These are phyloP conservation scores for Seira sanloemensis DNA, from an alignment of 2,888 invertebrate species.

Conservation along the genomic window DNA sequence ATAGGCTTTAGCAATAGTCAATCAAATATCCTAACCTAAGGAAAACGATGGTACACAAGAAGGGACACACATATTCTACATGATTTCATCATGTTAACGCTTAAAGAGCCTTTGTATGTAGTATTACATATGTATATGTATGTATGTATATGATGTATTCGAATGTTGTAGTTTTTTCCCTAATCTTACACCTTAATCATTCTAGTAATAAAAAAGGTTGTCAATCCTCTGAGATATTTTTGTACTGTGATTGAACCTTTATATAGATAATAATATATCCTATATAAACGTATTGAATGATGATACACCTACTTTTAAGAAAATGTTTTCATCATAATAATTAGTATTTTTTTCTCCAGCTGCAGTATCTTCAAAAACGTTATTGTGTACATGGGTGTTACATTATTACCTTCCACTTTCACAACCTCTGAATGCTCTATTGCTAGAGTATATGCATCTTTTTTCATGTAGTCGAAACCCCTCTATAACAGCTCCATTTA, in stretches of 20 bases:
- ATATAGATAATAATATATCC: conserved; percentile 34
- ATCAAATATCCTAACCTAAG: too few species aligned
- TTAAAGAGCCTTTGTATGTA: not conserved
- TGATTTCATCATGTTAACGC: not conserved
- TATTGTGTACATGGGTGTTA: too few species aligned
- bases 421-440: conserved; percentile 10
- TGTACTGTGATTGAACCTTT: conserved; percentile 72
- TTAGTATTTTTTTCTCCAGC: conserved; percentile 59
- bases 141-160: conserved; percentile 14
- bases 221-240: conserved; percentile 73
- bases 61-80: conserved; percentile 20
- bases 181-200: too few species aligned
- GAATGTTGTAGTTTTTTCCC: conserved; percentile 14
- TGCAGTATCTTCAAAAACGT: too few species aligned
- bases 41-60: conserved; percentile 37
- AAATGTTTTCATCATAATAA: too few species aligned
- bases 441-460: too few species aligned
- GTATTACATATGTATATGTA: not conserved
- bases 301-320: conserved; percentile 28
- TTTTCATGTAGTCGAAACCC: too few species aligned
- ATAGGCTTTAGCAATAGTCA: too few species aligned
- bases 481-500: too few species aligned
- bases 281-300: conserved; percentile 44
- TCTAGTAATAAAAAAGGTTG: conserved; percentile 69
- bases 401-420: not conserved